Base-by-base conservation (phyloP, 1,140 invertebrate genomes). In the Saccostrea echinata region DNA sequence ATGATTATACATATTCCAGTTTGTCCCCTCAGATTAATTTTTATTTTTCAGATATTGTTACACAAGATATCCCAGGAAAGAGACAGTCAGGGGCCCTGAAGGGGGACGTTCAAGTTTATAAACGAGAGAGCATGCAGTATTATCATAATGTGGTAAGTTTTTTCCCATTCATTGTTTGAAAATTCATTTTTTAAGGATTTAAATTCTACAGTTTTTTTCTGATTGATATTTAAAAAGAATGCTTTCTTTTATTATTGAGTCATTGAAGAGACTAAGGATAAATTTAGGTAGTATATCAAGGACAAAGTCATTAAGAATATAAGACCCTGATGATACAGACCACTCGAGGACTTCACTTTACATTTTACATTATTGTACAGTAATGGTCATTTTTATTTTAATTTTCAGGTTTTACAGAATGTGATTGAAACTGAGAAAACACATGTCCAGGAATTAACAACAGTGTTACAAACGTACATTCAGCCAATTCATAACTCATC, bases 371-470 rank as follows among this genome's bases (percentile, higher is more conserved):
- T 6, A 43, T 43, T 43, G 4, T 9, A 8, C 43, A 43, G 4
- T 43, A 61, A 13, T 61, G 2, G n/a, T 61, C 16, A n/a, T 61
- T 21, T 0, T 71, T 71, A 16, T 33, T 43, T 83, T 88, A 33
- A 82, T 30, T 85, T 89, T 35, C 90, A 94, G 93, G 93, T 94
- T 52, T 88, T 99, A 80, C 97, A 98, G 94, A 98, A 98, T 96
- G 96, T 99, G 43, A 96, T 98, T 87, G 98, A 99, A 92, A 98
- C 98, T 35, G 98, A 99, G 95, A 97, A 96, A 92, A 97, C 97
- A 0, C 97, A 98, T 96, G 97, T 99, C 55, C 96, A 97, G 53
- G 98, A 99, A 95, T 95, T 99, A 91, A 97, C 98, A 92, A 97
- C 96, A 83, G 96, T 99, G 84, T 96, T 98, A 85, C 97, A 96